phyloP scores from a whole-genome alignment of 2,113 vertebrate genomes.

The Ramphastos sulfuratus region DNA sequence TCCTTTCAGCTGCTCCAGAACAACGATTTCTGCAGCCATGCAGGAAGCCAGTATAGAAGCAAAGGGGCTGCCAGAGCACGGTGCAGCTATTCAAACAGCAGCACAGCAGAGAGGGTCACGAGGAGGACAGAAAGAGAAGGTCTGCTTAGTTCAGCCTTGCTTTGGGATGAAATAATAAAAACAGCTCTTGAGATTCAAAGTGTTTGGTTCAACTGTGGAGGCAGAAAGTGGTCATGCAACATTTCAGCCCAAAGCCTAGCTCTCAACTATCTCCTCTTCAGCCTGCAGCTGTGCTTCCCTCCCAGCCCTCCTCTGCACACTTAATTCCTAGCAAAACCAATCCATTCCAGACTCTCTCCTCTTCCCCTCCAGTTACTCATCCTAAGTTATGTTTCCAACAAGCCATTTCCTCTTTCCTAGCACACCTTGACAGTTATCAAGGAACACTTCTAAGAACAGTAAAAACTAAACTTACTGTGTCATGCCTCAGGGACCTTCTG shows the following conservation, averaged over 20 bases:
- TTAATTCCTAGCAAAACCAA: background rate
- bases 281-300: background rate
- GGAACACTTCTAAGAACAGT: background rate
- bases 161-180: background rate
- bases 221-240: background rate
- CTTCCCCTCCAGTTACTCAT: background rate
- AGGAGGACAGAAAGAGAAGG: conserved; percentile 7
- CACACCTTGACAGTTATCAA: background rate
- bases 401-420: background rate
- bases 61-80: background rate
- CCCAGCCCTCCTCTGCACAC: background rate
- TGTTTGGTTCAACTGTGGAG: background rate
- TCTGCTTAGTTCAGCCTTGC: background rate
- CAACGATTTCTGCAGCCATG: background rate
- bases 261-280: background rate
- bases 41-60: conserved; percentile 16
- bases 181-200: background rate
- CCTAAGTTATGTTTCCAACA: background rate
- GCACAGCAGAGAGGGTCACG: background rate
- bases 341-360: background rate
- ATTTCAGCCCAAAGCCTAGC: background rate
- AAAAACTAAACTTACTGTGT: background rate
- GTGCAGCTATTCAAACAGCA: conserved; percentile 28
- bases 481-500: background rate
- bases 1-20: background rate